Base-by-base conservation (phyloP, 2,888 invertebrate genomes). In the Agrochola litura region DNA sequence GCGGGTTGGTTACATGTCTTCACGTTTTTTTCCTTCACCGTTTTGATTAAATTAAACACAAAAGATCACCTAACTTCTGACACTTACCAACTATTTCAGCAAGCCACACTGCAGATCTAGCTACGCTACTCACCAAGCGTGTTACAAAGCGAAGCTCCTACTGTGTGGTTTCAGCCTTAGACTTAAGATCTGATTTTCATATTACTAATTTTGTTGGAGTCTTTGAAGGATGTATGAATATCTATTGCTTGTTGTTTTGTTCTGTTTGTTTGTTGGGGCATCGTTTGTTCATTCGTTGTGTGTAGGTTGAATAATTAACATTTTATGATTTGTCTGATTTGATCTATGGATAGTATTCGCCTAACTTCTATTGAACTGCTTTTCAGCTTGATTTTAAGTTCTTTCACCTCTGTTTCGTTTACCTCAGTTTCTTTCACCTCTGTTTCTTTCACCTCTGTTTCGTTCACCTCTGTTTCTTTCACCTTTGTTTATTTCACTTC, bases 161-260 rank as follows among this genome's bases (percentile, higher is more conserved):
- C 12, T 16, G 52, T 79, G 80, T 72, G 22, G 6, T 22, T 14
- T 37, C 22, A 6, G n/a, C 60, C 60, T 67, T 43, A 37, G n/a
- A 67, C 22, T 30, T 61, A 61, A 56, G 6, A 56, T 49, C 58
- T 22, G 58, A 66, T 67, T 67, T 81, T 49, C 41, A 67, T 70
- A 63, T 76, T 63, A 70, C 30, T 67, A 49, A 76, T 77, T 76
- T 56, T 52, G 58, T 68, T 5, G 56, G n/a, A 54, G 41, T 52
- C 56, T 60, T 54, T 49, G 56, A 54, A 72, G 54, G 43, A 10
- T 49, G 43, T 22, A 71, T 41, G 65, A 81, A 78, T 78, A 54
- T 71, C 41, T 83, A 71, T 82, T 14, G 66, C 56, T 49, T 66
- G 19, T 30, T 56, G 61, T 76, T 49, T 73, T 61, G 37, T 70